A percentile compares a stretch with the other conserved stretches of the same genome.
phyloP scores from a whole-genome alignment of 1,140 invertebrate genomes.

The Drosophila erecta region DNA sequence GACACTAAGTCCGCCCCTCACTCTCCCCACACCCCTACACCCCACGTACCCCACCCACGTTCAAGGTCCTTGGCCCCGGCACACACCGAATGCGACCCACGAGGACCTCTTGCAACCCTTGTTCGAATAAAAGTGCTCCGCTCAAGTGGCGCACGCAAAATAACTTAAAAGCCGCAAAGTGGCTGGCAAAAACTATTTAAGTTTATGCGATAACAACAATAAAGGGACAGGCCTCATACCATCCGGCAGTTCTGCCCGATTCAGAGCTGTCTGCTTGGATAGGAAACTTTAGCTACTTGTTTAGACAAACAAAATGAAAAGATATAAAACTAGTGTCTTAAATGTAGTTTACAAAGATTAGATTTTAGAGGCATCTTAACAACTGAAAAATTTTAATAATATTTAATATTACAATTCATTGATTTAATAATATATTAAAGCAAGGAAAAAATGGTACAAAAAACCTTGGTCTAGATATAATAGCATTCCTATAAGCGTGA shows the following conservation, averaged over 20 bases:
- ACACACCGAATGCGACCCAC: conserved; percentile 13
- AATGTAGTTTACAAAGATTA: too few relatives aligned
- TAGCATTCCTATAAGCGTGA: too few relatives aligned
- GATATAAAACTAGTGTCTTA: too few relatives aligned
- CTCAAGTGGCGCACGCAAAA: conserved; percentile 78
- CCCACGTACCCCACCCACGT: conserved; percentile 3
- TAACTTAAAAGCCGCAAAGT: conserved; percentile 82
- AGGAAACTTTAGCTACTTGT: neutral
- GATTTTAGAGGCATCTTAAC: too few relatives aligned
- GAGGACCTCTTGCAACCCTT: conserved; percentile 22
- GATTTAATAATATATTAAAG: too few relatives aligned
- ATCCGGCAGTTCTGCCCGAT: neutral
- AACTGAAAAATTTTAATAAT: too few relatives aligned
- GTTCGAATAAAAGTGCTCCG: conserved; percentile 42
- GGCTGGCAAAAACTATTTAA: conserved; percentile 81
- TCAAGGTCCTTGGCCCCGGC: conserved; percentile 35
- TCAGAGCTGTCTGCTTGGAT: conserved; percentile 14
- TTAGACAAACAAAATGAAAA: neutral
- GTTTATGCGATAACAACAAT: conserved; percentile 79
- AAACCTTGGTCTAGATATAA: too few relatives aligned
- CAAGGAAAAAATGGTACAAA: too few relatives aligned
- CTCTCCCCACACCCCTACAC: too few relatives aligned
- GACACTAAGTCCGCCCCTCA: conserved; percentile 21
- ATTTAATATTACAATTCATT: too few relatives aligned
- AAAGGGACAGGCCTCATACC: conserved; percentile 44